Conservation (phyloP, 2,113 vertebrate genomes). For the Gopherus evgoodei region DNA sequence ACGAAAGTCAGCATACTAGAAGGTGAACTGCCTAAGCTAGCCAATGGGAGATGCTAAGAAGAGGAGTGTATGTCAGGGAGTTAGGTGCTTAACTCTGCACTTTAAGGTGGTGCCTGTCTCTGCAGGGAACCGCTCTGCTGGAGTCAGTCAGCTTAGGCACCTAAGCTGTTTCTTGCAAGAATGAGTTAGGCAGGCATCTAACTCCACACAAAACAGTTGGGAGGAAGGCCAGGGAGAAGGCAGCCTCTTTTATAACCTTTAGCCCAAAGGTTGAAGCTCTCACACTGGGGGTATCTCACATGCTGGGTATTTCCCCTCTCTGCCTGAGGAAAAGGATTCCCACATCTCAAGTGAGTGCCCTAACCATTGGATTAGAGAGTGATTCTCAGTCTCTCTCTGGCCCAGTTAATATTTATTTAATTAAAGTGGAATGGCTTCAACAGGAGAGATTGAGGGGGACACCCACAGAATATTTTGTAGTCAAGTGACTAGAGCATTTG, state of each 20-base stretch:
- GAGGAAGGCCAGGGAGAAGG: neutral
- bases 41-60: neutral
- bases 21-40: neutral
- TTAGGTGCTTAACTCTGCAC: no score
- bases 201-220: neutral
- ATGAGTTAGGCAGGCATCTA: no score
- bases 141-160: no score
- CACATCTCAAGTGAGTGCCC: neutral
- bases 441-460: neutral
- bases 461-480: neutral
- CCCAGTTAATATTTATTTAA: neutral
- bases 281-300: neutral
- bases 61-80: no score
- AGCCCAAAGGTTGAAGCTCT: neutral
- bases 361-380: neutral
- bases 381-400: neutral
- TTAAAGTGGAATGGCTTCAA: no score
- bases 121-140: no score
- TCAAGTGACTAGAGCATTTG: neutral
- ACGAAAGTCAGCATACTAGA: neutral
- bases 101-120: no score
- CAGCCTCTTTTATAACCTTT: neutral
- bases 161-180: no score
- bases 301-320: neutral
- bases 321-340: neutral